Percentiles rank a stretch among this genome's conserved stretches.
Evolutionary conservation across 2,113 vertebrate species (phyloP).

Genomic region (Lipophrys pholis): DNA sequence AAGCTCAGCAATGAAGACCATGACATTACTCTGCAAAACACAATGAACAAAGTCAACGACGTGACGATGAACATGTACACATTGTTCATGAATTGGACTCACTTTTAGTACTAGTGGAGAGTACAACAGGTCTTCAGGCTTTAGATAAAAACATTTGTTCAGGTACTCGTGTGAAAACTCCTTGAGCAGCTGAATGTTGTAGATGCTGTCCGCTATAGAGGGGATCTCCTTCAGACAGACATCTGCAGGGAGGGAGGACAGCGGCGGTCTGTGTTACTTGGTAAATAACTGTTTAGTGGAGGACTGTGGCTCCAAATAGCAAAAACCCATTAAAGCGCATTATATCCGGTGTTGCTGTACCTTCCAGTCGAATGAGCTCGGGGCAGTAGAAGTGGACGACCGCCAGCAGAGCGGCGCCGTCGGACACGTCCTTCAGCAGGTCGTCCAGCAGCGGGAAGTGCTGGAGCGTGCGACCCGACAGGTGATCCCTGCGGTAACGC

Average conservation of each 20-base stretch:
- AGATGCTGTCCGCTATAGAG: slow-evolving; percentile 92
- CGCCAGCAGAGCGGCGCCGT: slow-evolving; percentile 90
- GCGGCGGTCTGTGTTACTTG: background rate
- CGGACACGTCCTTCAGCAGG: slow-evolving; percentile 90
- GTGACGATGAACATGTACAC: background rate
- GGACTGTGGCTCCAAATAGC: background rate
- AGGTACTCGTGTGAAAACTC: slow-evolving; percentile 93
- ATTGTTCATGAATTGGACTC: slow-evolving; percentile 48
- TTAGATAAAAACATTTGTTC: slow-evolving; percentile 92
- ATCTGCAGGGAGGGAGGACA: slow-evolving; percentile 80
- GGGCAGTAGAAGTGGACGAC: slow-evolving; percentile 97
- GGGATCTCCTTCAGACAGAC: slow-evolving; percentile 94
- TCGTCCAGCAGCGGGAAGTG: slow-evolving; percentile 92
- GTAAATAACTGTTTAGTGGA: background rate
- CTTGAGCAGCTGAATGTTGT: slow-evolving; percentile 92
- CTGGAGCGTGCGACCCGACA: slow-evolving; percentile 87
- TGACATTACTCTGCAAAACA: slow-evolving; percentile 88
- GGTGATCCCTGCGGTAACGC: slow-evolving; percentile 94
- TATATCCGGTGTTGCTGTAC: slow-evolving; percentile 71
- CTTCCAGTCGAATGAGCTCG: slow-evolving; percentile 92
- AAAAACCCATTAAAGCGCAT: background rate
- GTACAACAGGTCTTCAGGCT: slow-evolving; percentile 93
- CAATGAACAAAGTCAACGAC: background rate
- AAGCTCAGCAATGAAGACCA: slow-evolving; percentile 95
- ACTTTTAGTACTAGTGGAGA: slow-evolving; percentile 94